Evolutionary conservation across 2,797 vertebrate genomes (phyloP).

Genomic region (Dicrostonyx torquatus): DNA sequence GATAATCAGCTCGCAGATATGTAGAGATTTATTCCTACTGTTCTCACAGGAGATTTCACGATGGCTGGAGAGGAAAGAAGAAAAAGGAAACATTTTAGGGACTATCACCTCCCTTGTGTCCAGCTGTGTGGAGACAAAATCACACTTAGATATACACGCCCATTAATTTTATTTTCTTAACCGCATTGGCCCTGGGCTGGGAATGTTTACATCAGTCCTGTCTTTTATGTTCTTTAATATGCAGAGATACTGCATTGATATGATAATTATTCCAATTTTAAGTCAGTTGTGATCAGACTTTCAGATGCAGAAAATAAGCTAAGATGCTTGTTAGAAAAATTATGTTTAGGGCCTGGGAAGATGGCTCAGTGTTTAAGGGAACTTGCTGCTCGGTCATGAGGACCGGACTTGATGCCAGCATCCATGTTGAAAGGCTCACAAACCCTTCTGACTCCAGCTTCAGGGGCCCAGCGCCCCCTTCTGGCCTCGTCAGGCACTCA

Average conservation of each 20-base stretch:
- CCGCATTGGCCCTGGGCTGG: neutral
- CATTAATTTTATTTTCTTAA: constrained; percentile 35
- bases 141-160: neutral
- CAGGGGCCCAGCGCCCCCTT: neutral
- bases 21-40: neutral
- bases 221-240: constrained; percentile 19
- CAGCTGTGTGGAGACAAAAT: constrained; percentile 32
- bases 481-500: too few relatives aligned
- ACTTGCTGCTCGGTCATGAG: neutral
- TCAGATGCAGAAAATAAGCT: neutral
- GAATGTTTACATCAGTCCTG: neutral
- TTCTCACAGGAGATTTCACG: constrained; percentile 32
- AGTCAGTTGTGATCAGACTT: constrained; percentile 47
- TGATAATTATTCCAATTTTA: constrained; percentile 30
- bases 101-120: constrained; percentile 12
- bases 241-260: neutral
- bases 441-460: neutral
- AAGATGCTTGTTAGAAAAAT: neutral
- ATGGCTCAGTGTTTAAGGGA: neutral
- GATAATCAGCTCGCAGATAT: constrained; percentile 16
- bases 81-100: constrained; percentile 27
- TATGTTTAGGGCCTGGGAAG: neutral
- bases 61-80: constrained; percentile 28
- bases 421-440: neutral
- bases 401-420: too few relatives aligned